Base-by-base conservation (phyloP, 2,797 vertebrate genomes). In the Acipenser ruthenus region DNA sequence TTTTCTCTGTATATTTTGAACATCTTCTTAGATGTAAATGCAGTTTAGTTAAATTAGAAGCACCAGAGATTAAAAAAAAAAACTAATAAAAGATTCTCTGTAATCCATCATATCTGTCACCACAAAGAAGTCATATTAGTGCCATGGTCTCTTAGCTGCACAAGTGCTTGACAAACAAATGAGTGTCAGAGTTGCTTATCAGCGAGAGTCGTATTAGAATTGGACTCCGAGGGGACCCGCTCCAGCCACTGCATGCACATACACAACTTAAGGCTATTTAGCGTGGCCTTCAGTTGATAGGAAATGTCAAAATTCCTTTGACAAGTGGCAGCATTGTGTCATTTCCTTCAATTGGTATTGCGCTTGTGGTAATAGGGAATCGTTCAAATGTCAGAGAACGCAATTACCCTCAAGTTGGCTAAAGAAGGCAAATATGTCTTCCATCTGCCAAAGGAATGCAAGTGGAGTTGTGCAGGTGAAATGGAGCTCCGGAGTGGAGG, bases 391-490 rank as follows among this genome's bases (percentile, higher is more conserved):
- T 62, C 65, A 69, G 65, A 52, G 55, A 66, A 58, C 65, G 58
- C 63, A 64, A 67, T 72, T 67, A 66, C 59, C 50, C 64, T 67
- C 23, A 68, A 69, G 65, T 60, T 11, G 60, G 62, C 59, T 37
- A 48, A 64, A 50, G 37, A 58, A 61, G 13, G 62, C 11, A 12
- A 50, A 12, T 64, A 59, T 65, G 50, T 23, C 37, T 60, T 15
- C 52, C 8, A 50, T 23, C 12, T 47, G 23, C 52, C 49, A 7
- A 37, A 23, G 50, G n/a, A 15, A 10, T 50, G 62, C 12, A 6
- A 47, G 11, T 62, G 23, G 18, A 7, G 11, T 53, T 56, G 11
- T 56, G 8, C 18, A 23, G 13, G 15, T 18, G 62, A 53, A 60
- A 58, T n/a, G 12, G 47, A 49, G 65, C 10, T 50, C 1, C 6